Evolutionary conservation across 2,797 vertebrate species (phyloP).

Genomic region (Artibeus jamaicensis): DNA sequence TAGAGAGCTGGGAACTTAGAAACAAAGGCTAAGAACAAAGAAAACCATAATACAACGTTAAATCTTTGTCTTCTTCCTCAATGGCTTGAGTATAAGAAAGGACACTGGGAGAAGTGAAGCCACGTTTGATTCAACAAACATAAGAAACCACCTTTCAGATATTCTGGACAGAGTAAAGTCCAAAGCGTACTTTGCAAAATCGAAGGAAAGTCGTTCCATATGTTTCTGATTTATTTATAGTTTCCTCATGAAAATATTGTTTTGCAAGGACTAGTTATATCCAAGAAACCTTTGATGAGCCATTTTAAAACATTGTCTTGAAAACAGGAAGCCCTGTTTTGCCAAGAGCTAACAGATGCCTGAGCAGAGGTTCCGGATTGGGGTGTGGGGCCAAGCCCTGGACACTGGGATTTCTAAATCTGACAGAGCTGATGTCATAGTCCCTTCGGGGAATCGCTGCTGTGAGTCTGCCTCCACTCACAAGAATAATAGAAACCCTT

Average conservation of each 20-base stretch:
- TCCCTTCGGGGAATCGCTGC: neutral
- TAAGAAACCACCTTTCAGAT: slow-evolving; percentile 54
- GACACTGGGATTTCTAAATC: neutral
- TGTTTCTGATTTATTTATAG: slow-evolving; percentile 72
- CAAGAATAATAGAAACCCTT: neutral
- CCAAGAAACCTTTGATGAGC: slow-evolving; percentile 60
- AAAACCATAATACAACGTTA: neutral
- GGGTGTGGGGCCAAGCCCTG: neutral
- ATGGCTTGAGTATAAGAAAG: neutral
- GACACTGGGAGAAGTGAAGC: neutral
- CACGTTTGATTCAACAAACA: slow-evolving; percentile 28
- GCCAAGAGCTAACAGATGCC: slow-evolving; percentile 42
- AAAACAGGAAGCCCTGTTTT: slow-evolving; percentile 53
- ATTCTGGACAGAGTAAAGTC: slow-evolving; percentile 35
- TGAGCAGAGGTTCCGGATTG: neutral
- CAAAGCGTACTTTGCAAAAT: slow-evolving; percentile 50
- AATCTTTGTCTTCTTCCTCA: slow-evolving; percentile 21
- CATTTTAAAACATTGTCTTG: slow-evolving; percentile 59
- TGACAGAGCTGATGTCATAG: neutral
- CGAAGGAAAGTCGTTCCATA: slow-evolving; percentile 58
- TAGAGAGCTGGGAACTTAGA: neutral
- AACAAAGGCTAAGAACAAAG: slow-evolving; percentile 13
- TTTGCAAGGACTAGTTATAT: slow-evolving; percentile 48
- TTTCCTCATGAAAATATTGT: slow-evolving; percentile 66
- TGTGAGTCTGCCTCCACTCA: neutral